Evolutionary conservation across 1,140 invertebrate genomes (phyloP).

Genomic region (Drosophila sproati): DNA sequence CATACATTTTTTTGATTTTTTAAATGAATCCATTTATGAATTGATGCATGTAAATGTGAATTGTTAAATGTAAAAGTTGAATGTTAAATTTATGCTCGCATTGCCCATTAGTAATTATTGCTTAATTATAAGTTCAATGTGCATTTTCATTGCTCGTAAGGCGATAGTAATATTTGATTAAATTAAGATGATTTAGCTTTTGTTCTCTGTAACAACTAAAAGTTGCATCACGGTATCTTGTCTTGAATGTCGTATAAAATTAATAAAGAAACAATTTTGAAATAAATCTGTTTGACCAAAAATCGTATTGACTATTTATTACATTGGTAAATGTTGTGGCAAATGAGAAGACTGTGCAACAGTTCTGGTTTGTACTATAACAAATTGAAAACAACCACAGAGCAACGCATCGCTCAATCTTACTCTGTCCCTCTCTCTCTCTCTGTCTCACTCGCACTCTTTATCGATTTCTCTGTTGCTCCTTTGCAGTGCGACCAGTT

Average conservation of each 20-base stretch:
- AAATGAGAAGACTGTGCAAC: slow-evolving; percentile 42
- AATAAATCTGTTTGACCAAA: slow-evolving; percentile 19
- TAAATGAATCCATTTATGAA: too few species aligned
- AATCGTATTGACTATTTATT: slow-evolving; percentile 31
- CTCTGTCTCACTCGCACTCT: background rate
- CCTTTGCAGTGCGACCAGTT: slow-evolving; percentile 24
- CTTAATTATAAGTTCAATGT: background rate
- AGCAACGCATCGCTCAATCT: slow-evolving; percentile 27
- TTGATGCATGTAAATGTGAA: too few species aligned
- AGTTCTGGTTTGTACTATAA: slow-evolving; percentile 42
- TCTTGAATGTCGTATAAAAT: slow-evolving; percentile 3
- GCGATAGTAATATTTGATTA: background rate
- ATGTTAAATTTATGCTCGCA: too few species aligned
- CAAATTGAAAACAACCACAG: slow-evolving; percentile 49
- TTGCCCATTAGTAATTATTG: background rate
- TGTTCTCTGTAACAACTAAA: background rate
- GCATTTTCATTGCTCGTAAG: background rate
- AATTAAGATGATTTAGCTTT: background rate
- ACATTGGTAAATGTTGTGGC: slow-evolving; percentile 43
- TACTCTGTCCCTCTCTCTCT: background rate
- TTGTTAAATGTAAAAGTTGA: too few species aligned
- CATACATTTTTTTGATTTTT: background rate
- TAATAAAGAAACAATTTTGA: slow-evolving; percentile 7
- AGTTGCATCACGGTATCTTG: background rate
- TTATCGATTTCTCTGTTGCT: background rate